Base-by-base conservation (phyloP, 2,797 vertebrate species). In the Anabas testudineus region DNA sequence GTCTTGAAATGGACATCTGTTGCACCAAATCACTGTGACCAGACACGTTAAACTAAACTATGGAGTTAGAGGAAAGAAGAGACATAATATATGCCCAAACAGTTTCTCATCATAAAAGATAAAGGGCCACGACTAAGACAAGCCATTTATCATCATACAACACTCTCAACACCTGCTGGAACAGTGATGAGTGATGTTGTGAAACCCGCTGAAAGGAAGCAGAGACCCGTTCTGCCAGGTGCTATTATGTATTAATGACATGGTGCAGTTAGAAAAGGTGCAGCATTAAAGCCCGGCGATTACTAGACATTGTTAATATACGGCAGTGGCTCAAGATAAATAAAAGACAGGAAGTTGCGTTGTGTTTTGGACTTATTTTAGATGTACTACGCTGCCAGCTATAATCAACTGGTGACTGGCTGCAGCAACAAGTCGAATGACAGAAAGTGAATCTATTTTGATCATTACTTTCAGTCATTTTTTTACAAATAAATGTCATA, bases 1-100 rank as follows among this genome's bases (percentile, higher is more conserved):
- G 15, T 73, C 55, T 42, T 37, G 36, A 37, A 37, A 54, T 67
- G 83, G 74, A 76, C 80, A 86, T 82, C 77, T 88, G 83, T 34
- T 71, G 65, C 67, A 52, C 60, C 52, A 63, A 76, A 82, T 79
- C 58, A 56, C 71, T 79, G 79, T 46, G 77, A 76, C 72, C 58
- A 53, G 58, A 71, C 65, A 36, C 22, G 6, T 28, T 13, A 18
- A 26, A 15, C 37, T 61, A 41, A 48, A 46, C 9, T 14, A 66
- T 7, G 54, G 71, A 77, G 69, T 75, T 41, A 56, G 55, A 74
- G 51, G 39, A 70, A 59, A 73, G 45, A 79, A 52, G 66, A 68
- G 63, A 72, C 52, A 61, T 71, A 55, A 67, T 68, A 70, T 37
- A 74, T 78, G 60, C 58, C 28, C 39, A 10, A 1, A 5, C 3